Evolutionary conservation across 2,113 vertebrate genomes (phyloP), one percentile per base, ranked within the genome.

Genomic region (Patagioenas fasciata): DNA sequence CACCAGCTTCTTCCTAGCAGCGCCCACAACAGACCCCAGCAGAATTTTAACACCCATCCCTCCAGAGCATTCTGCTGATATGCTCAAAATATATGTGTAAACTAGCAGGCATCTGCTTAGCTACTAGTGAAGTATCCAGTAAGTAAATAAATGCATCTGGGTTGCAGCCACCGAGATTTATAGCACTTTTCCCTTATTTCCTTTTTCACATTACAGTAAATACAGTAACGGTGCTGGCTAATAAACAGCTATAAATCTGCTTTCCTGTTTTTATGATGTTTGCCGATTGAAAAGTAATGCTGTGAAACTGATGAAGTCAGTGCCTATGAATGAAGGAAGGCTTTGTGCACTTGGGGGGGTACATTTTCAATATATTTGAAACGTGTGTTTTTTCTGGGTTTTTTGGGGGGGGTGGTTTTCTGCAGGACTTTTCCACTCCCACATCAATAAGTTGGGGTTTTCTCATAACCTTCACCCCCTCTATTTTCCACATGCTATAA

Each of bases 111-210:
- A 94, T 96, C 93, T 96, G 95, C 90, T 96, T 58, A 95, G 83
- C 95, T 95, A 92, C 85, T 80, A 92, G 83, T 34, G 69, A 96
- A 94, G 82, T 90, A 96, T 91, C 95, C 95, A 96, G 92, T 79
- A 96, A 96, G 93, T 97, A 97, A 96, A 97, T 95, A 96, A 97
- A 96, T 95, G 92, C 93, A 97, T 95, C 95, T 97, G 95, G 91
- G 96, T 94, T 96, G 93, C 95, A 97, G 88, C 73, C 83, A 86
- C 88, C 23, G 69, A 96, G 96, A 96, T 97, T 96, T 96, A 96
- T 93, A 96, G 85, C 85, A 86, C 88, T 92, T 83, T 83, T 74
- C 38, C 65, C 86, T 6, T 73, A 96, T 96, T 96, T 96, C 90
- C 85, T 95, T 93, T 96, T 97, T 95, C 95, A 95, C 95, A 96